Conservation (phyloP, 2,888 invertebrate genomes). For the Taphrorychus bicolor region DNA sequence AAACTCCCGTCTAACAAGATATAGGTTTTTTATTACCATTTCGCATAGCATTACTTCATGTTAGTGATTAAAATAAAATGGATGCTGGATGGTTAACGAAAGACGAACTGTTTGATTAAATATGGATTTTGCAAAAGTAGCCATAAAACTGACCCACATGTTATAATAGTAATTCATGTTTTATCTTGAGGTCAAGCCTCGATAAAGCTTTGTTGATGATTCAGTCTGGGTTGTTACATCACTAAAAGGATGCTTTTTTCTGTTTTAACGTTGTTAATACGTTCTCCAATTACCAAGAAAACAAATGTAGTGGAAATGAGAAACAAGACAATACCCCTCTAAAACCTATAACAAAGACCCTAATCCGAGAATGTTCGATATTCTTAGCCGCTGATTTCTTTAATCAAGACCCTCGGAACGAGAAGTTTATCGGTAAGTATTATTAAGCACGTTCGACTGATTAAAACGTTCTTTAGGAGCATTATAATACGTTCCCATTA, state of each 20-base stretch:
- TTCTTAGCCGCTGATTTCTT: not conserved
- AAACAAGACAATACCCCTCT: not conserved
- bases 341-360: not conserved
- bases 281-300: not conserved
- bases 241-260: not conserved
- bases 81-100: not conserved
- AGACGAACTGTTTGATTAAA: not conserved
- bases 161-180: not conserved
- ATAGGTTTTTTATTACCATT: too few relatives aligned
- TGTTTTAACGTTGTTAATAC: not conserved
- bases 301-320: too few relatives aligned
- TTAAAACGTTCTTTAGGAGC: not conserved
- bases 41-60: too few relatives aligned
- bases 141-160: conserved; percentile 1
- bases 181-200: not conserved
- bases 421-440: not conserved
- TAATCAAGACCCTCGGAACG: not conserved
- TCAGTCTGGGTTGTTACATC: not conserved
- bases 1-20: too few relatives aligned
- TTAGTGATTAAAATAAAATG: too few relatives aligned
- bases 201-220: conserved; percentile 2
- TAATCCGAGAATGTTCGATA: not conserved
- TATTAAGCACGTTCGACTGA: not conserved
- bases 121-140: not conserved
- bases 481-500: conserved; percentile 5